These are phyloP conservation scores for Aporrectodea caliginosa DNA, from an alignment of 1,140 invertebrate species.

Conservation along the genomic window DNA sequence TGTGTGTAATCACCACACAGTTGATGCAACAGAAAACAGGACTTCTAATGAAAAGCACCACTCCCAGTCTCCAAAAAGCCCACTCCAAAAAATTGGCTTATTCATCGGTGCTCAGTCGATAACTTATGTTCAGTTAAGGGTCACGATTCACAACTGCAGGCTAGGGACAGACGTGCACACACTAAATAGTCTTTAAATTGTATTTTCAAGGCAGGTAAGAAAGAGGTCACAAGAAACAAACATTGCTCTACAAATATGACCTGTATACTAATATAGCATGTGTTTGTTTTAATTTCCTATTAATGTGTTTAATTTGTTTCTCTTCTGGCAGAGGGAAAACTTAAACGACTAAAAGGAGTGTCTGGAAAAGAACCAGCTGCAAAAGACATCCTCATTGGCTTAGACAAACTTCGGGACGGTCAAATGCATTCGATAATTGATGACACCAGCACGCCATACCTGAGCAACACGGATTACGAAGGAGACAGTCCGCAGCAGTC, in stretches of 20 bases:
- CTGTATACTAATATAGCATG: background rate
- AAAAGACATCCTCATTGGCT: background rate
- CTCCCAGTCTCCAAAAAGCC: no score
- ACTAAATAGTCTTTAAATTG: no score
- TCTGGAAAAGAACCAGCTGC: background rate
- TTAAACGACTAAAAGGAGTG: background rate
- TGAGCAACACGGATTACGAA: background rate
- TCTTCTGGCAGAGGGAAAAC: background rate
- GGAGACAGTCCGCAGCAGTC: background rate
- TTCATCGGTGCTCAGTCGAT: background rate
- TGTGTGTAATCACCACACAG: no score
- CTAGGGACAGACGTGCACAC: no score
- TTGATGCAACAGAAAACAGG: no score
- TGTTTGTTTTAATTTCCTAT: no score
- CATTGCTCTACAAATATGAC: background rate
- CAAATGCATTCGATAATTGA: background rate
- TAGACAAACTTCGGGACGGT: background rate
- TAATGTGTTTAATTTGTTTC: no score
- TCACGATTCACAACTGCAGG: no score
- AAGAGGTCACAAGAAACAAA: background rate
- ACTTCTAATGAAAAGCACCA: no score
- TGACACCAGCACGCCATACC: background rate
- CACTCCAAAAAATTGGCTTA: background rate
- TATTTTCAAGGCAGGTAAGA: no score
- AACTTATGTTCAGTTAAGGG: no score